Evolutionary conservation across 2,888 invertebrate species (phyloP).

Genomic region (Cheilosia vulpina): DNA sequence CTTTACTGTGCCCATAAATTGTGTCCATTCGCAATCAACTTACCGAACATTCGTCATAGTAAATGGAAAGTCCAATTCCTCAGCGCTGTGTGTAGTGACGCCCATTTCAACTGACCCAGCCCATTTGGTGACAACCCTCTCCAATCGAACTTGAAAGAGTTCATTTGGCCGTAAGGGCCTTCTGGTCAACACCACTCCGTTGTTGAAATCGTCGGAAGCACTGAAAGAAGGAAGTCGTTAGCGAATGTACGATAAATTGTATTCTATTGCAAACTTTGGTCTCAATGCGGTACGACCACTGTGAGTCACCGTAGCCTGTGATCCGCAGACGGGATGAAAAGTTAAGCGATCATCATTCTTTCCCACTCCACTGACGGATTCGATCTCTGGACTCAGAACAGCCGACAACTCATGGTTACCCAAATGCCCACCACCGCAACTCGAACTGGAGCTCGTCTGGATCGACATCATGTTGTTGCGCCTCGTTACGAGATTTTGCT

Average conservation of each 20-base stretch:
- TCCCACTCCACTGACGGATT: constrained; percentile 78
- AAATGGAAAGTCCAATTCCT: constrained; percentile 94
- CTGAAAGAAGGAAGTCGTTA: constrained; percentile 82
- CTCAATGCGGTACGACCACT: constrained; percentile 95
- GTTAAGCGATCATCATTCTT: constrained; percentile 89
- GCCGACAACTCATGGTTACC: constrained; percentile 80
- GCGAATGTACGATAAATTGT: neutral
- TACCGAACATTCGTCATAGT: constrained; percentile 97
- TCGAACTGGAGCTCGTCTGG: constrained; percentile 76
- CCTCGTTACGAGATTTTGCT: constrained; percentile 89
- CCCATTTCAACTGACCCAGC: constrained; percentile 97
- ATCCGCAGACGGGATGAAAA: constrained; percentile 96
- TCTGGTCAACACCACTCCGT: constrained; percentile 95
- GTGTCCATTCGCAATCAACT: constrained; percentile 76
- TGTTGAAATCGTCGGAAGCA: constrained; percentile 96
- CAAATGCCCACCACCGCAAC: constrained; percentile 51
- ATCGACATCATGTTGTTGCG: constrained; percentile 85
- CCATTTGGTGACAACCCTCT: constrained; percentile 96
- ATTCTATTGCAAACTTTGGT: constrained; percentile 88
- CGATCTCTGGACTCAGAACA: constrained; percentile 82
- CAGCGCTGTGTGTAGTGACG: constrained; percentile 95
- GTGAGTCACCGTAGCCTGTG: constrained; percentile 95
- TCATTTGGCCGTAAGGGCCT: constrained; percentile 94
- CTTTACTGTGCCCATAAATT: neutral
- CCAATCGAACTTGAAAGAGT: constrained; percentile 95